These are phyloP conservation scores for Bufotes viridis DNA, from an alignment of 2,797 vertebrate species.

Conservation along the genomic window DNA sequence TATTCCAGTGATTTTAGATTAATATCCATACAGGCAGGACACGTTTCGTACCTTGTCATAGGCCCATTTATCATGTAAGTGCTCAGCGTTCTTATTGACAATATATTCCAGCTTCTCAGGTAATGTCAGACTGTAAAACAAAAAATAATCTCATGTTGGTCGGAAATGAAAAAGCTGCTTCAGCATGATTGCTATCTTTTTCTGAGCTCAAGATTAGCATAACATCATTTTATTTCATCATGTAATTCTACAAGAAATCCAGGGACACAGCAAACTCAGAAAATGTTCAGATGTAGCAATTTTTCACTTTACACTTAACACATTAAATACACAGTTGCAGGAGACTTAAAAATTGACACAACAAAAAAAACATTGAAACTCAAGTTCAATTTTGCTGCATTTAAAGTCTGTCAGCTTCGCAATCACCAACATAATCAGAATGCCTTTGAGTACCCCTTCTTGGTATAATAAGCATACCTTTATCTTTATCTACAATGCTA, in stretches of 20 bases:
- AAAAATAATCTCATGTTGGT: neutral
- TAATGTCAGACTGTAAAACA: constrained; percentile 84
- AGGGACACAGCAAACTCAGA: neutral
- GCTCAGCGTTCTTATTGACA: constrained; percentile 93
- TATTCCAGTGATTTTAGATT: constrained; percentile 20
- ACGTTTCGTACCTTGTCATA: constrained; percentile 88
- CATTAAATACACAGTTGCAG: no score
- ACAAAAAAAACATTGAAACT: no score
- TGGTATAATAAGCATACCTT: no score
- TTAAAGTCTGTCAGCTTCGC: no score
- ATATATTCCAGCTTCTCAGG: constrained; percentile 95
- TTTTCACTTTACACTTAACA: no score
- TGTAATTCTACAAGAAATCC: constrained; percentile 8
- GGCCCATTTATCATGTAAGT: constrained; percentile 96
- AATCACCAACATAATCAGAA: no score
- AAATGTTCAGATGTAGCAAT: no score
- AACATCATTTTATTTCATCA: constrained; percentile 26
- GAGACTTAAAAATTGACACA: no score
- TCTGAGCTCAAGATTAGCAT: constrained; percentile 19
- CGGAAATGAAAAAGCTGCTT: neutral
- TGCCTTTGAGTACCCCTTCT: no score
- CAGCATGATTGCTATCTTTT: constrained; percentile 23
- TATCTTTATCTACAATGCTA: no score
- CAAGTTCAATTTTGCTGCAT: no score
- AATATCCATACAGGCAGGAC: neutral